These are phyloP conservation scores for Acleris literana DNA, from an alignment of 2,888 invertebrate species.

Conservation along the genomic window DNA sequence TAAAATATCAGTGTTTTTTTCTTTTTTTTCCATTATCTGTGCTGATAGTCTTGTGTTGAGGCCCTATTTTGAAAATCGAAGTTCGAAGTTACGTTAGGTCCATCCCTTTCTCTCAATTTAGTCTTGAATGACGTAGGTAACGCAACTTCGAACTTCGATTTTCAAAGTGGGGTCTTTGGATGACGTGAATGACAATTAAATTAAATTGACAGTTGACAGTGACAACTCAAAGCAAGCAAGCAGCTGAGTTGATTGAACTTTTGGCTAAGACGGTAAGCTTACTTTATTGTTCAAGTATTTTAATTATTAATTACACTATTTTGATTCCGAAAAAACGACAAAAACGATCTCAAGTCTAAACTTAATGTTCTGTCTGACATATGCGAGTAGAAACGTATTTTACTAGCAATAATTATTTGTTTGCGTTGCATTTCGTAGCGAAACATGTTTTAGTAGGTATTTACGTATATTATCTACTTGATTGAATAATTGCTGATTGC, in stretches of 20 bases:
- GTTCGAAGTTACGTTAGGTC: too few species aligned
- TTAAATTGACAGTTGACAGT: neutral
- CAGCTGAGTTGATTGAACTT: conserved; percentile 29
- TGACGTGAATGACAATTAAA: neutral
- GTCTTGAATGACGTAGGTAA: too few species aligned
- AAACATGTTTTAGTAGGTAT: conserved; percentile 2
- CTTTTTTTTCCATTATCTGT: neutral
- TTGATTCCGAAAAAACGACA: neutral
- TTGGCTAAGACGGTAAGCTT: conserved; percentile 20
- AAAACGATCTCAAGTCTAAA: neutral
- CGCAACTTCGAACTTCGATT: too few species aligned
- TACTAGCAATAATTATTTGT: neutral
- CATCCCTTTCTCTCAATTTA: too few species aligned
- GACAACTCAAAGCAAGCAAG: neutral
- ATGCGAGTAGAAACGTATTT: neutral
- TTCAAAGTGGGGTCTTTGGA: too few species aligned
- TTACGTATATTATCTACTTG: neutral
- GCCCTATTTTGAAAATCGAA: too few species aligned
- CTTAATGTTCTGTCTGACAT: neutral
- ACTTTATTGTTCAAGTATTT: neutral
- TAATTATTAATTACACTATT: neutral
- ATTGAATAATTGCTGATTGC: neutral
- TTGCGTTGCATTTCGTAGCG: neutral
- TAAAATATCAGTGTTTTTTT: neutral
- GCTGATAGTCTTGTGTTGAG: neutral